Conservation (phyloP, 2,797 vertebrate genomes). For the Momotus momota region DNA sequence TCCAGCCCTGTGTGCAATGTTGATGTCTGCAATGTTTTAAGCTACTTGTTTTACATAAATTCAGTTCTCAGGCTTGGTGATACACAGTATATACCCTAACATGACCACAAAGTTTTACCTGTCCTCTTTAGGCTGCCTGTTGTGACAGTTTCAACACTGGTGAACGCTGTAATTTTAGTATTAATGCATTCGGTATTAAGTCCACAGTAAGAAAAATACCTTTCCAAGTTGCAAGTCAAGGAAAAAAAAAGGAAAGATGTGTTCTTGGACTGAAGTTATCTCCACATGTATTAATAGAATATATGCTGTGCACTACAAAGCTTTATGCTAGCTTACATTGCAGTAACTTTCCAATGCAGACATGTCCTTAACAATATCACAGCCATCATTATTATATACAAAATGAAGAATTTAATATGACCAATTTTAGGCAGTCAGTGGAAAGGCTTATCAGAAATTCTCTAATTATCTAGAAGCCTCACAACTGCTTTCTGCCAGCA, state of each 20-base stretch:
- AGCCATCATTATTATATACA: neutral
- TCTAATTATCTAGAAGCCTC: neutral
- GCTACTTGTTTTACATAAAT: neutral
- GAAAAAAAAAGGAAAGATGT: neutral
- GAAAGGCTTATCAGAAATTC: slow-evolving; percentile 20
- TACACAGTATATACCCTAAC: neutral
- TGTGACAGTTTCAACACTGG: neutral
- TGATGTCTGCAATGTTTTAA: neutral
- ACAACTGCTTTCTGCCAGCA: neutral
- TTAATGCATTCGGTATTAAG: neutral
- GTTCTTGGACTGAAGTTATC: neutral
- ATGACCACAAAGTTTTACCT: neutral
- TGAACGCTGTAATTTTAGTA: neutral
- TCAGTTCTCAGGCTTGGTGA: neutral
- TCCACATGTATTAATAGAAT: neutral
- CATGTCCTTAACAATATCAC: neutral
- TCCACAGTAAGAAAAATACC: slow-evolving; percentile 8
- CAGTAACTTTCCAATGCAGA: neutral
- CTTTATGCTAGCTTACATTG: neutral
- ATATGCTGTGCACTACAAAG: neutral
- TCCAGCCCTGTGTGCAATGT: neutral
- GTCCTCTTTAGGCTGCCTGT: neutral
- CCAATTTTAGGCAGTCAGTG: neutral
- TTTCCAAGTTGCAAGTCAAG: neutral
- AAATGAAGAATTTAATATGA: neutral